Evolutionary conservation across 1,140 invertebrate genomes (phyloP), one percentile per base, ranked within the genome.

Genomic region (Sycobia sp.): DNA sequence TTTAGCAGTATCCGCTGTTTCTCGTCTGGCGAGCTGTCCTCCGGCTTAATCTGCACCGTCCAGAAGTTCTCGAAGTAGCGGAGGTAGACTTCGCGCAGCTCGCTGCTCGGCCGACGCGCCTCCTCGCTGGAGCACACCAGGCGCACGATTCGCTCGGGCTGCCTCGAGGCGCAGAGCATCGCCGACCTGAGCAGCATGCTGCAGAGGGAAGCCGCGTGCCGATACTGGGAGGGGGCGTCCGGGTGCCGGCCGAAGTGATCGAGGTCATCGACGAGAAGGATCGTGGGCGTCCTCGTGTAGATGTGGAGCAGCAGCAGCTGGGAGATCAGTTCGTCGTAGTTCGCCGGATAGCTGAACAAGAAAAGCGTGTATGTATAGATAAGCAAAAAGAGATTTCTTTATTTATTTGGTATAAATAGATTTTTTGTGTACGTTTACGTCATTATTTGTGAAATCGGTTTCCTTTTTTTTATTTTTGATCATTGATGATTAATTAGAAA

Each of bases 241-340:
- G 32, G 8, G 10, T 34, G 7, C 13, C 16, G 14, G 13, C 38
- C 20, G 36, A 79, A 82, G 36, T 70, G 25, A 32, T 82, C 76
- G 0, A 82, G 58, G 27, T 77, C 62, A 8, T 82, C 78, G 14
- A 82, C 70, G 22, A 82, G 18, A 3, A 82, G 27, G 3, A 79
- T 67, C 1, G 71, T 68, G 3, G 79, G 76, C 36, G 73, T 29
- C 3, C 44, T 60, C 23, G 60, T 58, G 46, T 73, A 80, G 0
- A 65, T 73, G 18, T 77, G 72, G 13, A 82, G 54, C 18, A 73
- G 67, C 10, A 72, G 61, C 10, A 82, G 53, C 29, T 74, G 72
- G 3, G 69, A 57, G 0, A 70, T 63, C 0, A 81, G 49, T 7
- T 39, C 53, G 39, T 79, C 71, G 53, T 80, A 78, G 4, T 9